phyloP scores from a whole-genome alignment of 1,140 invertebrate genomes.

The Heliothis subflexa region DNA sequence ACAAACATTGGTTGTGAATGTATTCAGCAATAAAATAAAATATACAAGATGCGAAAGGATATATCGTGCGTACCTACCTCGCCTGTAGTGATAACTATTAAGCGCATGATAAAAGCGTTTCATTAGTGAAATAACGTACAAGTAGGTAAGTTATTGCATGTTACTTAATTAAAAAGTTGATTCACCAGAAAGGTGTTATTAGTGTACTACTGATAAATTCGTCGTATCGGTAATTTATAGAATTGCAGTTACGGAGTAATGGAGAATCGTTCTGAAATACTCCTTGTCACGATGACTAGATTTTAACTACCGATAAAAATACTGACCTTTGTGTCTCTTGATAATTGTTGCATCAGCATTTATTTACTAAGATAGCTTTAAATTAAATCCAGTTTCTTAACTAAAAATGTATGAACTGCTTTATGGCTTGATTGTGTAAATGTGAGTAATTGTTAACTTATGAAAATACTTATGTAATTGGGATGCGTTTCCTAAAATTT shows the following conservation, averaged over 20 bases:
- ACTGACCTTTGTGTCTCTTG: conserved; percentile 7
- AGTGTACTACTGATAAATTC: too few relatives aligned
- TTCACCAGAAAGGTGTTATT: too few relatives aligned
- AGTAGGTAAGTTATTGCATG: background rate
- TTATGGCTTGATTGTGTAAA: conserved; percentile 19
- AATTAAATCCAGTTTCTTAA: background rate
- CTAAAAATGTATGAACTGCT: conserved; percentile 10
- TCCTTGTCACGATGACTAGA: conserved; percentile 13
- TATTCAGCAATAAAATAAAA: conserved; percentile 47
- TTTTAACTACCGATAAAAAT: background rate
- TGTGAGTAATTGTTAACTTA: conserved; percentile 3
- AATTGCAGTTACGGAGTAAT: background rate
- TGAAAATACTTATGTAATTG: background rate
- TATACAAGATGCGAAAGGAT: conserved; percentile 2
- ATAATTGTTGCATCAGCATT: conserved; percentile 12
- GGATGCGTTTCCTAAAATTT: background rate
- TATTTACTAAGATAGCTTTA: conserved; percentile 25
- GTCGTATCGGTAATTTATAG: background rate
- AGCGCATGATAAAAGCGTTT: background rate
- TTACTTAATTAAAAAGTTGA: background rate
- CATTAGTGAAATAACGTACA: background rate
- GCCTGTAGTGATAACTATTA: background rate
- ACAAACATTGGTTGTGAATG: conserved; percentile 38
- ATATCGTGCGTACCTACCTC: background rate
- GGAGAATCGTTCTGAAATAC: background rate